Evolutionary conservation across 2,888 invertebrate species (phyloP).

Genomic region (Gerris lacustris): DNA sequence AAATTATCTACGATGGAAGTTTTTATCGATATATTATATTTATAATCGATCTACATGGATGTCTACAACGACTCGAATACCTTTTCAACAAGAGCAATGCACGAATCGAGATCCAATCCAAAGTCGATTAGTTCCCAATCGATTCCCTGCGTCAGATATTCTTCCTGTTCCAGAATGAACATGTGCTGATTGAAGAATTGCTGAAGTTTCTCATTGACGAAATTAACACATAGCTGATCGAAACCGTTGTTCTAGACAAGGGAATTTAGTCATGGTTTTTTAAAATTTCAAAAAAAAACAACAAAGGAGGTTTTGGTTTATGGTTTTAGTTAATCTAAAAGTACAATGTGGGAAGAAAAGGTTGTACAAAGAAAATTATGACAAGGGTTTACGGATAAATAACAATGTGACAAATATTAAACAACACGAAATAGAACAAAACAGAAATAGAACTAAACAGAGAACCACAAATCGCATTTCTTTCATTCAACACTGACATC

Average conservation of each 20-base stretch:
- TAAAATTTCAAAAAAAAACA: slow-evolving; percentile 6
- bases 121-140: slow-evolving; percentile 98
- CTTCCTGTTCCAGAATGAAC: slow-evolving; percentile 99
- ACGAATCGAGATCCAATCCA: slow-evolving; percentile 95
- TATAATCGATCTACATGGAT: too few species aligned
- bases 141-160: slow-evolving; percentile 94
- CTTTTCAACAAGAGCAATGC: slow-evolving; percentile 98
- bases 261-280: neutral
- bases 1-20: too few species aligned
- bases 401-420: too few species aligned
- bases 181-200: slow-evolving; percentile 99
- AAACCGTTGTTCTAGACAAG: slow-evolving; percentile 79
- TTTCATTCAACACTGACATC: too few species aligned
- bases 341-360: too few species aligned
- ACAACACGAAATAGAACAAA: too few species aligned
- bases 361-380: too few species aligned
- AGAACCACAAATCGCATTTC: too few species aligned
- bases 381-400: too few species aligned
- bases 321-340: too few species aligned
- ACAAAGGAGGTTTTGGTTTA: slow-evolving; percentile 6
- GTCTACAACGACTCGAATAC: slow-evolving; percentile 38
- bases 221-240: slow-evolving; percentile 99
- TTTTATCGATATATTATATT: too few species aligned
- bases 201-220: slow-evolving; percentile 98
- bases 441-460: too few species aligned